These are phyloP conservation scores for Nemoura dubitans DNA, from an alignment of 2,888 invertebrate genomes.

Conservation along the genomic window DNA sequence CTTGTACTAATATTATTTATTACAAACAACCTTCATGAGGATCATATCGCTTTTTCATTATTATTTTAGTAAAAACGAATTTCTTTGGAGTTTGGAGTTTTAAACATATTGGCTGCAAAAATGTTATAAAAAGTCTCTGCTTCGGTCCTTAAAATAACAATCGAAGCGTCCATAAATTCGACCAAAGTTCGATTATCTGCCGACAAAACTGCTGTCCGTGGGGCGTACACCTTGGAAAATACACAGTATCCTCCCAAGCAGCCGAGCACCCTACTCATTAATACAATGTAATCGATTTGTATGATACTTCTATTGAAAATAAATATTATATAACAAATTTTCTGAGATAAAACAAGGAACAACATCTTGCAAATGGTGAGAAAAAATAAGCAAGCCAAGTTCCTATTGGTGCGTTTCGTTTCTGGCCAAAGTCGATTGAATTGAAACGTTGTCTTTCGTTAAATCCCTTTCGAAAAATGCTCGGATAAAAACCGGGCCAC, in stretches of 20 bases:
- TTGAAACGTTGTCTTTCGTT: not conserved
- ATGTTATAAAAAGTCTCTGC: constrained; percentile 23
- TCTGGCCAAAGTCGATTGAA: not conserved
- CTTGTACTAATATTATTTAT: not conserved
- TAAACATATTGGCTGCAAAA: constrained; percentile 8
- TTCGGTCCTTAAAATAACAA: not conserved
- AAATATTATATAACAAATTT: constrained; percentile 22
- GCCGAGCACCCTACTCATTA: not conserved
- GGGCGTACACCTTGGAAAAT: not conserved
- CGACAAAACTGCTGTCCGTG: not conserved
- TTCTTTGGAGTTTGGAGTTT: not conserved
- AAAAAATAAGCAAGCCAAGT: not conserved
- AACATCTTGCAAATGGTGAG: constrained; percentile 9
- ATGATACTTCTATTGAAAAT: constrained; percentile 18
- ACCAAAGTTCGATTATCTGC: not conserved
- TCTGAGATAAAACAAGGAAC: not conserved
- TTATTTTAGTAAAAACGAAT: not conserved
- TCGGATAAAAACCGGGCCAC: not conserved
- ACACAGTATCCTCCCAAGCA: not conserved
- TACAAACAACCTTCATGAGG: not conserved
- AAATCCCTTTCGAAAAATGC: not conserved
- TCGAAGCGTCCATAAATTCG: not conserved
- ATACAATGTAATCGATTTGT: not conserved
- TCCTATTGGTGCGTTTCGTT: not conserved
- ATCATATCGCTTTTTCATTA: not conserved